Evolutionary conservation across 2,113 vertebrate species (phyloP).

Genomic region (Pipra filicauda): DNA sequence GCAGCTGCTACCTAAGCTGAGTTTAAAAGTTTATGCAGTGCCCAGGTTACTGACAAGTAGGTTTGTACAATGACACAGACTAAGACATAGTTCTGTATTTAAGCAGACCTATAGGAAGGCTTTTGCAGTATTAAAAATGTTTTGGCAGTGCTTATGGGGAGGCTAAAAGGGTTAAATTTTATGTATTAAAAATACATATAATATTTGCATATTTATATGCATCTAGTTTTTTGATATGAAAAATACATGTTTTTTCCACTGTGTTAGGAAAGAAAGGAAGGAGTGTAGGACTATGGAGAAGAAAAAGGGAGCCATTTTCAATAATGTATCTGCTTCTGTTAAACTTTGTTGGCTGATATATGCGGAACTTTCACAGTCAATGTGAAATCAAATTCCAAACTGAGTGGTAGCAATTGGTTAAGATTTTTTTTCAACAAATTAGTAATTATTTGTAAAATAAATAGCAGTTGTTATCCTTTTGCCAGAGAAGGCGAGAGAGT

Average conservation of each 20-base stretch:
- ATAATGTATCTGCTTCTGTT: background rate
- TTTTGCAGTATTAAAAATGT: background rate
- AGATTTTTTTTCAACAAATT: background rate
- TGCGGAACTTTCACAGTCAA: background rate
- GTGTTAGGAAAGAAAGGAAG: background rate
- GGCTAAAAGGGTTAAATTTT: background rate
- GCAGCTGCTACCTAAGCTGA: background rate
- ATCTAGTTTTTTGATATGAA: background rate
- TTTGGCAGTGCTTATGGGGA: background rate
- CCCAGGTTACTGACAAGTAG: background rate
- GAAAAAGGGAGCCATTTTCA: background rate
- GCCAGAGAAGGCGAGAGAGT: background rate
- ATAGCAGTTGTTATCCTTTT: background rate
- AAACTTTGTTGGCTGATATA: background rate
- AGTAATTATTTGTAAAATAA: background rate
- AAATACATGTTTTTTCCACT: background rate
- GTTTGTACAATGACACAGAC: background rate
- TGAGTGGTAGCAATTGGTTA: background rate
- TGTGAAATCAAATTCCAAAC: background rate
- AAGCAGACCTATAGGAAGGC: background rate
- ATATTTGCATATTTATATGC: background rate
- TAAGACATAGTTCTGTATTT: background rate
- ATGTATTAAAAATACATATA: background rate
- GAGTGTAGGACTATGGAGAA: background rate
- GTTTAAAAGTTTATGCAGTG: background rate